Evolutionary conservation across 2,797 vertebrate genomes (phyloP), one percentile per base, ranked within the genome.

Genomic region (Cynodonichthys magdalenae): DNA sequence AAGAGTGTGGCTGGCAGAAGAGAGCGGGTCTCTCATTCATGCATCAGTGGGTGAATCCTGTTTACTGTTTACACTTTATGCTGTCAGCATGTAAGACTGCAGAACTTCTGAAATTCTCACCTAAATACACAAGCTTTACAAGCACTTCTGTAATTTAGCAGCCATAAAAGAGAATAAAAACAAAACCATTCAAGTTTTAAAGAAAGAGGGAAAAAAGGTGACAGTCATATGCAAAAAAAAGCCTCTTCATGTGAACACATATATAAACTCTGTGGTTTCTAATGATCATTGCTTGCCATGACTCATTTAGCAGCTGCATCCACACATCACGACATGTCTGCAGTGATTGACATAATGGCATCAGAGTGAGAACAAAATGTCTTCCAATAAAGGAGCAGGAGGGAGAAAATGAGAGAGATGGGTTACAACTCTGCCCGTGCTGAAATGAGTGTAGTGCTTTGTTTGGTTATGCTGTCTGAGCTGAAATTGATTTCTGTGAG

Each of bases 321-420:
- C 87, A 89, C 90, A 92, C 90, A 87, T 90, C 85, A 88, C 74
- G 87, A 84, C 84, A 82, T 63, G 86, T 82, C 86, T 83, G 77
- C 67, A 55, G 79, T 92, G 92, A 92, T 87, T 91, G 92, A 90
- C 91, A 92, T 88, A 89, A 91, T 90, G 87, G 85, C 82, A 82
- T 90, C 79, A 83, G 89, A 88, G 88, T 80, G 87, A 90, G 89
- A 93, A 92, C 89, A 93, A 92, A 92, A 93, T 92, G 90, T 93
- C 90, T 89, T 77, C 89, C 83, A 77, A 85, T 84, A 77, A 82
- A 85, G 83, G 80, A 85, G 82, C 84, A 75, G 79, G 71, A 80
- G 86, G 69, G 80, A 83, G 72, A 83, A 79, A 77, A 85, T 74
- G 79, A 92, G 80, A 68, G 78, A 78, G 82, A 87, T 81, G 77